Conservation (phyloP, 2,113 vertebrate genomes). For the Potamarius usumacintae region DNA sequence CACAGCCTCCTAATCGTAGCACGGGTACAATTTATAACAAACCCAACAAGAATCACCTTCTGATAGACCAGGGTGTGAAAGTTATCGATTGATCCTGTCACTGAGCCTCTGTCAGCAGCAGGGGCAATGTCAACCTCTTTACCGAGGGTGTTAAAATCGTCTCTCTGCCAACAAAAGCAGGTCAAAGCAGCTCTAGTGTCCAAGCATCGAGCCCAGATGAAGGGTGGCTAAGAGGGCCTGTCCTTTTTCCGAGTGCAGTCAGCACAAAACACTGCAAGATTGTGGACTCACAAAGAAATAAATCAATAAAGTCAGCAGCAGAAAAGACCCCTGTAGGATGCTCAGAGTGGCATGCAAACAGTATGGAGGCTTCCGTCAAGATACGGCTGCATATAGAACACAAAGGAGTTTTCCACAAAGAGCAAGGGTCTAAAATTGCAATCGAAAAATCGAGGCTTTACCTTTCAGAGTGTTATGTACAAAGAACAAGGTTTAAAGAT, state of each 20-base stretch:
- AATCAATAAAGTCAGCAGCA: conserved; percentile 62
- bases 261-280: conserved; percentile 53
- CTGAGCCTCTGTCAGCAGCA: conserved; percentile 29
- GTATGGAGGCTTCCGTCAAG: background rate
- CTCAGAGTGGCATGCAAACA: conserved; percentile 35
- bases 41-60: background rate
- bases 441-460: background rate
- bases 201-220: conserved; percentile 51
- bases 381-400: conserved; percentile 12
- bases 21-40: background rate
- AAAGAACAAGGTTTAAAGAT: too few relatives aligned
- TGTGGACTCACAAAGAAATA: conserved; percentile 60
- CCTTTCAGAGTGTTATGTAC: background rate
- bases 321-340: conserved; percentile 49
- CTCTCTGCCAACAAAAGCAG: conserved; percentile 43
- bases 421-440: background rate
- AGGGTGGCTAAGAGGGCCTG: conserved; percentile 50
- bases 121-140: conserved; percentile 42
- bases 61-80: conserved; percentile 23
- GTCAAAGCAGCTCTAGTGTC: conserved; percentile 55
- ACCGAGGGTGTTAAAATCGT: conserved; percentile 38
- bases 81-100: conserved; percentile 52
- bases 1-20: background rate
- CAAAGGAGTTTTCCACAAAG: conserved; percentile 11
- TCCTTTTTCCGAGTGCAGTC: conserved; percentile 57